Conservation (phyloP, 2,797 vertebrate species). For the Cyclopterus lumpus region DNA sequence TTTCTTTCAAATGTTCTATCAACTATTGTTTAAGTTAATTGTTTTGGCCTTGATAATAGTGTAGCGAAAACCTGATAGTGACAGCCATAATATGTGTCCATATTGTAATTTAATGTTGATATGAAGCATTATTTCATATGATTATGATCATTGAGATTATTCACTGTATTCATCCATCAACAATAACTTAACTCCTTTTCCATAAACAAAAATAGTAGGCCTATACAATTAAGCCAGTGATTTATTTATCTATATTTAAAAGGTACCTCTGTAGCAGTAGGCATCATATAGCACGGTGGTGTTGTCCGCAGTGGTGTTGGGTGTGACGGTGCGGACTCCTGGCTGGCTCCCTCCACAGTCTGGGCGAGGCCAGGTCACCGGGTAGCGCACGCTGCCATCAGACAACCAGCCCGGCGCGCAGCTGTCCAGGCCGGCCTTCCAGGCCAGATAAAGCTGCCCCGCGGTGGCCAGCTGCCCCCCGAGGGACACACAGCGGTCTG, state of each 20-base stretch:
- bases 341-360: slow-evolving; percentile 87
- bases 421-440: slow-evolving; percentile 90
- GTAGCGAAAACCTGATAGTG: too few relatives aligned
- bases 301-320: slow-evolving; percentile 84
- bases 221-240: too few relatives aligned
- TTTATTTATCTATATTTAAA: too few relatives aligned
- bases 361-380: slow-evolving; percentile 84
- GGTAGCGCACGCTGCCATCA: slow-evolving; percentile 91
- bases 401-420: slow-evolving; percentile 95
- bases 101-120: neutral
- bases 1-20: neutral
- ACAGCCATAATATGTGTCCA: neutral
- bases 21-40: neutral
- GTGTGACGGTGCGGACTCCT: slow-evolving; percentile 86
- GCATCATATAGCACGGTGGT: slow-evolving; percentile 83
- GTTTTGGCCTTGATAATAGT: neutral
- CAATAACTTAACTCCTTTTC: neutral
- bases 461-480: slow-evolving; percentile 89
- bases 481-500: slow-evolving; percentile 84
- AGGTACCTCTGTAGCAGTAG: slow-evolving; percentile 92
- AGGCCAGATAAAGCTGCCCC: slow-evolving; percentile 93
- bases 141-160: neutral
- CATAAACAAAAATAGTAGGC: neutral
- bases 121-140: neutral
- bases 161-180: neutral